Base-by-base conservation (phyloP, 2,888 invertebrate genomes). In the Lithophane socia region DNA sequence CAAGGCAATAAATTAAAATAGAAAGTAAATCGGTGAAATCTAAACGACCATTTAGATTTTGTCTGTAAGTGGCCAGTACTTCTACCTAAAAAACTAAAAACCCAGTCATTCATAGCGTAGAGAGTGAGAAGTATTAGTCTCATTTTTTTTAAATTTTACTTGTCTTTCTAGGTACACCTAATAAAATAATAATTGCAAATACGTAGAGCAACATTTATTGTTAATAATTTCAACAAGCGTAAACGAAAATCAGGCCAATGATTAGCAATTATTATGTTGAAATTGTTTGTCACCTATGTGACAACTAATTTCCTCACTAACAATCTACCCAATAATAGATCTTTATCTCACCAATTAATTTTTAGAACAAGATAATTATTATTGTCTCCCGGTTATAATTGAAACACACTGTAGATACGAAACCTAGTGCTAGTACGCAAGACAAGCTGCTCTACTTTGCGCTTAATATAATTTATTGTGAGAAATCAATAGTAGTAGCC, bases 381-480 rank as follows among this genome's bases (percentile, higher is more conserved):
- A n/a, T 86, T 86, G 79, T 83, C 70, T 77, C 65, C 63, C 4
- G 52, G 24, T 80, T 64, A 70, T 79, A 84, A 80, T 79, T 72
- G 75, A 77, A 91, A 88, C 93, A 92, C 16, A 82, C 91, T 92
- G 91, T 94, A 92, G 70, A 37, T 83, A 52, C 65, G 42, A 82
- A 82, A 79, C 80, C 80, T 88, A 84, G 80, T 82, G 82, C 84
- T 86, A 89, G 68, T 68, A 87, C 89, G 89, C 88, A 90, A 91
- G 90, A 91, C 90, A 92, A 92, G 92, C 92, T 92, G 93, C 91
- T 94, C 94, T 89, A 93, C 91, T 92, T 93, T 87, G 90, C 89
- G 86, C 87, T 86, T 85, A 89, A 91, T 89, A 92, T 94, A 94
- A 94, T 95, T 94, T 94, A 95, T 92, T 93, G 93, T 95, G 95